phyloP scores from a whole-genome alignment of 92 coral and sea anemone genomes.

The Scolanthus callimorphus region DNA sequence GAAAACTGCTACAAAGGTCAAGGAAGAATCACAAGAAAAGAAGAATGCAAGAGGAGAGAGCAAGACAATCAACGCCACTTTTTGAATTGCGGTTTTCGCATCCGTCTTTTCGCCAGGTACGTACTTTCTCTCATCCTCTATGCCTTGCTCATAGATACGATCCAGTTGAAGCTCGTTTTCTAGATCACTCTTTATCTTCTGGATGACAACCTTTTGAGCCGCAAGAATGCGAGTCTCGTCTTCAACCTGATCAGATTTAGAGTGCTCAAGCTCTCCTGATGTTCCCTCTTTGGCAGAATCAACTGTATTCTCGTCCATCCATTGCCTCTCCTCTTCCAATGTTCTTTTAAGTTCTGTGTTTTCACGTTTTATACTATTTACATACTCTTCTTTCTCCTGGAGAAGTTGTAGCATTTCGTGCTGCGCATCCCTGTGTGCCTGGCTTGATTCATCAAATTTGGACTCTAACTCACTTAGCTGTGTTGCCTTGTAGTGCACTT shows the following conservation, averaged over 20 bases:
- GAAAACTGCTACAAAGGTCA: conserved; percentile 27
- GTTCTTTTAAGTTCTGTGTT: conserved; percentile 25
- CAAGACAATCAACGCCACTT: conserved; percentile 10
- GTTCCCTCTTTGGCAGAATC: conserved; percentile 1
- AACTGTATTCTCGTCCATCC: conserved; percentile 32
- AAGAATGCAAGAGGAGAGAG: conserved; percentile 25
- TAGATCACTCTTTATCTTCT: conserved; percentile 30
- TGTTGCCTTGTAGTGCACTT: conserved; percentile 26
- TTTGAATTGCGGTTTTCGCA: conserved; percentile 4
- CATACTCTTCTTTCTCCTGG: conserved; percentile 34
- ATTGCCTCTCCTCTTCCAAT: conserved; percentile 38
- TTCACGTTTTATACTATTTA: conserved; percentile 33
- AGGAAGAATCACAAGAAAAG: conserved; percentile 14
- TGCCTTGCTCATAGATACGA: neutral
- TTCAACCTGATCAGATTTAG: conserved; percentile 1
- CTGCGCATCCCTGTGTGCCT: conserved; percentile 23
- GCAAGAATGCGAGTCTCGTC: conserved; percentile 7
- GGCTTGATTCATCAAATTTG: conserved; percentile 21
- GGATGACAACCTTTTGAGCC: conserved; percentile 27
- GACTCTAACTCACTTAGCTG: conserved; percentile 22
- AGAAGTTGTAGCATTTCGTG: conserved; percentile 16
- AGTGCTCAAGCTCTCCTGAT: neutral
- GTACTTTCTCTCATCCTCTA: neutral
- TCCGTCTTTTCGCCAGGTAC: conserved; percentile 3
- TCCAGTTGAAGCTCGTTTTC: conserved; percentile 27